phyloP scores from a whole-genome alignment of 2,888 invertebrate species.

The Latrodectus hesperus region DNA sequence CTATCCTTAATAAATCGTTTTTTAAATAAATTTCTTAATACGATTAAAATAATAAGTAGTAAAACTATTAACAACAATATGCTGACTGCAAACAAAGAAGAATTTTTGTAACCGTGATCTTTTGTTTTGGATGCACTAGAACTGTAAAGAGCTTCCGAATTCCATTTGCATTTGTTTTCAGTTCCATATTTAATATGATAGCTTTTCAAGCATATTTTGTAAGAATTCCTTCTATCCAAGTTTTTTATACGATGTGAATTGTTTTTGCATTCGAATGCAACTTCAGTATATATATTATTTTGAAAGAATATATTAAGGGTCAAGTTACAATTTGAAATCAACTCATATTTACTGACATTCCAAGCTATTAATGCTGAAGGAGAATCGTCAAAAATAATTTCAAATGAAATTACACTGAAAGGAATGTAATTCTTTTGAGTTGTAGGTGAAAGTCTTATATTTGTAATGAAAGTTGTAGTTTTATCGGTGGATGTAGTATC shows the following conservation, averaged over 20 bases:
- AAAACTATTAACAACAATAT: slow-evolving; percentile 26
- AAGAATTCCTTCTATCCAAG: neutral
- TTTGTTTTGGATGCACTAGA: slow-evolving; percentile 28
- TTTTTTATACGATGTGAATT: slow-evolving; percentile 7
- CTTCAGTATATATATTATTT: slow-evolving; percentile 10
- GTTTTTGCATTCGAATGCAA: slow-evolving; percentile 10
- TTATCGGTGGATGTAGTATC: neutral
- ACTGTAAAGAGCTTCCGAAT: neutral
- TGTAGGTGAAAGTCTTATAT: neutral
- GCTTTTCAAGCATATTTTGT: slow-evolving; percentile 10
- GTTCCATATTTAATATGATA: slow-evolving; percentile 3
- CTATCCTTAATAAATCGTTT: slow-evolving; percentile 20
- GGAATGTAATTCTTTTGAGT: neutral
- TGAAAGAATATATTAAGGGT: slow-evolving; percentile 6
- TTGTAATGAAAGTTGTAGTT: neutral
- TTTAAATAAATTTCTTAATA: slow-evolving; percentile 28
- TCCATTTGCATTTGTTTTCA: slow-evolving; percentile 6
- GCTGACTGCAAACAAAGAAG: slow-evolving; percentile 36
- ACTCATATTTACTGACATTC: slow-evolving; percentile 29
- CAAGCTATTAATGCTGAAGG: slow-evolving; percentile 1
- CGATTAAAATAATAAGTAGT: slow-evolving; percentile 23
- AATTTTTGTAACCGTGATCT: slow-evolving; percentile 37
- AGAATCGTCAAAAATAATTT: slow-evolving; percentile 17
- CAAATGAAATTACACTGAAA: slow-evolving; percentile 26
- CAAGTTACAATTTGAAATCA: slow-evolving; percentile 13